A percentile compares a stretch with the other conserved stretches of the same genome.
phyloP scores from a whole-genome alignment of 2,888 invertebrate genomes.

The Piscicola geometra region DNA sequence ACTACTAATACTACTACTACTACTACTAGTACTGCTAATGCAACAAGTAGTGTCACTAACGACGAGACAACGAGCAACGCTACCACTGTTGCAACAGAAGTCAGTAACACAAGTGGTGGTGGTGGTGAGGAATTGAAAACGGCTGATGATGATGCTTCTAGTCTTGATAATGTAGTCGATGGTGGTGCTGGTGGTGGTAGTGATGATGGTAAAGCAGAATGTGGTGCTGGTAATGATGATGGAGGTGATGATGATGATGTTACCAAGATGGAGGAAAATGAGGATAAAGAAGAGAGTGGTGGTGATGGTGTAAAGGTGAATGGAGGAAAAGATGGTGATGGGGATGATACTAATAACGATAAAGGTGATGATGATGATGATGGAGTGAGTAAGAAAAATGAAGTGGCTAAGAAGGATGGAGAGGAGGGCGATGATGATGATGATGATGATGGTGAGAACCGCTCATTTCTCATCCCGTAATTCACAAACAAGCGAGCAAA shows the following conservation, averaged over 20 bases:
- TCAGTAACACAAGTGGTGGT: too few species aligned
- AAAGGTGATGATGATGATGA: background rate
- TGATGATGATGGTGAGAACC: constrained; percentile 7
- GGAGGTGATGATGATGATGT: background rate
- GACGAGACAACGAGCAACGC: too few species aligned
- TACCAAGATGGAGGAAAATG: background rate
- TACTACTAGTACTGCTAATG: background rate
- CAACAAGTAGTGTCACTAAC: too few species aligned
- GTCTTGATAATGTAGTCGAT: too few species aligned
- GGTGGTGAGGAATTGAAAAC: too few species aligned
- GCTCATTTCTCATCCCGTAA: background rate
- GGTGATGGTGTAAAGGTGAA: background rate
- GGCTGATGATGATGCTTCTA: too few species aligned
- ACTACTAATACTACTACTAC: background rate
- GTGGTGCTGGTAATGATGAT: background rate
- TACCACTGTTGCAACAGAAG: too few species aligned
- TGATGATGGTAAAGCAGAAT: too few species aligned
- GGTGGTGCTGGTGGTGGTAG: too few species aligned
- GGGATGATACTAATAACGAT: constrained; percentile 6
- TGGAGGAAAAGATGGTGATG: constrained; percentile 3
- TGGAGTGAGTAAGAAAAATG: background rate
- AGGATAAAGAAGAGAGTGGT: background rate
- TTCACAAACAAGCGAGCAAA: background rate
- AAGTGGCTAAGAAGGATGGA: background rate
- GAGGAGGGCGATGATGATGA: background rate